A percentile compares a stretch with the other conserved stretches of the same genome.
phyloP scores from a whole-genome alignment of 2,797 vertebrate genomes.

The Eulemur mongoz region DNA sequence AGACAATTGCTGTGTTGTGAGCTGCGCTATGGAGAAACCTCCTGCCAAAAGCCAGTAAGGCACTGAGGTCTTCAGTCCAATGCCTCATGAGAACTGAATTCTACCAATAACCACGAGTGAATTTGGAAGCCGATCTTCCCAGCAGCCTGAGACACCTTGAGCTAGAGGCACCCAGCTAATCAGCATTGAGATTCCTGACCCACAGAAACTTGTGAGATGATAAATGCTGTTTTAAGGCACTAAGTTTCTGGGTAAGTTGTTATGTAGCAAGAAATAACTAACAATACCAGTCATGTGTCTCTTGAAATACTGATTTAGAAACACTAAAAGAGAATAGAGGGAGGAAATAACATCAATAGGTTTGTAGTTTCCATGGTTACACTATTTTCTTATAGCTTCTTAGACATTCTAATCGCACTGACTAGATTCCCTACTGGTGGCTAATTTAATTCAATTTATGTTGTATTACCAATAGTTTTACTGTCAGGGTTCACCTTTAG shows the following conservation, averaged over 20 bases:
- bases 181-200: background rate
- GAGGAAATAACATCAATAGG: constrained; percentile 37
- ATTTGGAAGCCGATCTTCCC: constrained; percentile 2
- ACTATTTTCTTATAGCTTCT: constrained; percentile 39
- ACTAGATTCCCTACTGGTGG: background rate
- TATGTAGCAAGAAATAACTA: background rate
- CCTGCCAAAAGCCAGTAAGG: background rate
- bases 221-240: constrained; percentile 22
- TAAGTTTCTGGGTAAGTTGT: constrained; percentile 34
- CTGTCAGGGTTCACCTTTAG: background rate
- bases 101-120: background rate
- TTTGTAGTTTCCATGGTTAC: background rate
- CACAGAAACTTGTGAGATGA: background rate
- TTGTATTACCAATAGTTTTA: constrained; percentile 18
- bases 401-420: constrained; percentile 9
- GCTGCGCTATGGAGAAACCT: background rate
- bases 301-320: constrained; percentile 57
- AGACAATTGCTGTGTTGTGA: background rate
- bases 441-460: constrained; percentile 19
- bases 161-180: background rate
- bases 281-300: background rate
- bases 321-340: background rate
- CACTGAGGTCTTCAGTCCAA: background rate
- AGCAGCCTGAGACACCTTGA: background rate
- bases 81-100: constrained; percentile 10